Evolutionary conservation across 1,140 invertebrate genomes (phyloP), one percentile per base, ranked within the genome.

Genomic region (Megalonaias nervosa): DNA sequence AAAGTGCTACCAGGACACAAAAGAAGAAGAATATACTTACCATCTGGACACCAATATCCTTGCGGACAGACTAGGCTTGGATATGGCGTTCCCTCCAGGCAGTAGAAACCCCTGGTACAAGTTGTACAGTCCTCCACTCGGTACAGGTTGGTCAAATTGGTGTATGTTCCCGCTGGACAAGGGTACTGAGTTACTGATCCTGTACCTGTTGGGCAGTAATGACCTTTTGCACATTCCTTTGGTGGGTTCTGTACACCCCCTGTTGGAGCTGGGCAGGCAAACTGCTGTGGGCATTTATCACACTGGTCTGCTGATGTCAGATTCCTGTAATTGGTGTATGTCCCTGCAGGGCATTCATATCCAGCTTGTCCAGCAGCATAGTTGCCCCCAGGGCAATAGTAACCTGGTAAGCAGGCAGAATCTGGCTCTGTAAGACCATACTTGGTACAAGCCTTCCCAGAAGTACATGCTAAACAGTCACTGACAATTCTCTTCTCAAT

Each of bases 181-280:
- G 85, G 85, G 61, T 80, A 82, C 78, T 88, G 80, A 19, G 78
- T 84, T 13, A 79, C 70, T 16, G 81, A 84, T 9, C 77, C 79
- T 23, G 87, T 88, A 5, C 86, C 86, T 38, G 72, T 78, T 38
- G 85, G 87, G 80, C 88, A 90, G 77, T 85, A 89, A 77, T 89
- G 84, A 17, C 89, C 89, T 60, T 77, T 67, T 17, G 79, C 83
- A 78, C 89, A 90, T 21, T 87, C 81, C 14, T 85, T 81, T 19
- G 89, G 89, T n/a, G 87, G 86, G 65, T 88, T 85, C 67, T 89
- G 87, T 16, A 75, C 60, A n/a, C 89, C 89, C 14, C 89, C 89
- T 14, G 89, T 89, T 13, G 84, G 85, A 13, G 75, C 76, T 1
- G 81, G 80, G 67, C 86, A 90, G 5, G 87, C 86, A 68, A 83